Percentiles rank a stretch among this genome's conserved stretches.
phyloP scores from a whole-genome alignment of 1,140 invertebrate genomes.

The Drosophila insularis region DNA sequence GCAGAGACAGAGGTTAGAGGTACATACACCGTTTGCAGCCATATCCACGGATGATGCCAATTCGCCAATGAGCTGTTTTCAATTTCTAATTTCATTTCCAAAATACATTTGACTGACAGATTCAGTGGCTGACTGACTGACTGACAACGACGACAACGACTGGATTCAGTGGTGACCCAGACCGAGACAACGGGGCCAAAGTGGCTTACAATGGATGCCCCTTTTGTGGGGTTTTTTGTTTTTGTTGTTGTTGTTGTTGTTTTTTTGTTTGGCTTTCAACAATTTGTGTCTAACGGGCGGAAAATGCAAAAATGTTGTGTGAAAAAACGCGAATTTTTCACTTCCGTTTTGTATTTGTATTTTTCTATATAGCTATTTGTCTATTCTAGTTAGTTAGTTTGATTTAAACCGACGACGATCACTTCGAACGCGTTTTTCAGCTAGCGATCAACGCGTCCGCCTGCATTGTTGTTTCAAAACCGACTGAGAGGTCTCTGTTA shows the following conservation, averaged over 20 bases:
- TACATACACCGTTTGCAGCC: conserved; percentile 80
- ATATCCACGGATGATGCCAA: conserved; percentile 82
- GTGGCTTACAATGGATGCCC: conserved; percentile 61
- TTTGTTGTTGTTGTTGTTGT: background rate
- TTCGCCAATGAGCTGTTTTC: conserved; percentile 76
- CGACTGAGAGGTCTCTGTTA: conserved; percentile 46
- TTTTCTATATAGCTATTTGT: conserved; percentile 22
- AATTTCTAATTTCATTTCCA: conserved; percentile 82
- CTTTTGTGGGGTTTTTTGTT: conserved; percentile 53
- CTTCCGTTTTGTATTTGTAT: conserved; percentile 66
- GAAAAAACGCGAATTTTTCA: conserved; percentile 78
- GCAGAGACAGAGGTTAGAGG: background rate
- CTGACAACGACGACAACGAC: conserved; percentile 23
- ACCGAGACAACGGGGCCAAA: conserved; percentile 45
- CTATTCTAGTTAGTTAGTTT: conserved; percentile 24
- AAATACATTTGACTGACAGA: conserved; percentile 54
- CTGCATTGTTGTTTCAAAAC: conserved; percentile 73
- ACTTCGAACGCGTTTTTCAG: conserved; percentile 68
- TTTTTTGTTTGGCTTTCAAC: conserved; percentile 24
- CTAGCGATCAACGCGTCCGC: conserved; percentile 68
- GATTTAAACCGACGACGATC: conserved; percentile 34
- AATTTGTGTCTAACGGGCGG: conserved; percentile 68
- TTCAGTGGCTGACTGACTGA: conserved; percentile 36
- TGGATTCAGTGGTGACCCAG: conserved; percentile 1
- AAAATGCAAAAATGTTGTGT: conserved; percentile 78